Base-by-base conservation (phyloP, 2,797 vertebrate genomes). In the Furcifer pardalis region DNA sequence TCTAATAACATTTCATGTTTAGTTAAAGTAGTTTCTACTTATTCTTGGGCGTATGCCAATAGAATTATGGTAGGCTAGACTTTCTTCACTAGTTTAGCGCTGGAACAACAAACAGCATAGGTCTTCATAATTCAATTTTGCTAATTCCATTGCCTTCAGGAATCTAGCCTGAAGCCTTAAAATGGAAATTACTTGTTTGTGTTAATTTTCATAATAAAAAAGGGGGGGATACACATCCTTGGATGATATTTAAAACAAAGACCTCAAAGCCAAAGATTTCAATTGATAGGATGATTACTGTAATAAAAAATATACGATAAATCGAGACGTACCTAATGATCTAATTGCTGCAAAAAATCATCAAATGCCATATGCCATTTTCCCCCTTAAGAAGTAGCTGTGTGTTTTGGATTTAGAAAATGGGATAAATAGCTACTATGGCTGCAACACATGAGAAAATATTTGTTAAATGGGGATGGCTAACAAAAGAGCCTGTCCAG, bases 181-280 rank as follows among this genome's bases (percentile, higher is more conserved):
- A 90, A 81, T 9, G 46, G 84, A 91, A 94, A 94, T 91, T 74
- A 91, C 72, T 80, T 89, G 81, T 84, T 93, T 77, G 84, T 87
- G 92, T 90, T 90, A 92, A 95, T 91, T 94, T 85, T 52, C 84
- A 83, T 87, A n/a, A n/a, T 82, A 77, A 89, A 85, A 52, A 10
- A 56, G 3, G 77, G 37, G 13, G 8, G 60, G 77, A 19, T 59
- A 27, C 46, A 66, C 25, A 42, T 59, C 74, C 42, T 90, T 7
- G 1, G 37, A 86, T 73, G 79, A 76, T 92, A 91, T 90, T 93
- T 95, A 90, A 92, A 95, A 83, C 52, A 91, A 92, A 85, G 77
- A 87, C 66, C 87, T 65, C 0, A 0, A 7, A 8, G 65, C 59
- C 30, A 85, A 19, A 49, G 87, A 68, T 89, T 79, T 79, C 84